phyloP scores from a whole-genome alignment of 1,140 invertebrate genomes.

The Bursaphelenchus mucronatus region DNA sequence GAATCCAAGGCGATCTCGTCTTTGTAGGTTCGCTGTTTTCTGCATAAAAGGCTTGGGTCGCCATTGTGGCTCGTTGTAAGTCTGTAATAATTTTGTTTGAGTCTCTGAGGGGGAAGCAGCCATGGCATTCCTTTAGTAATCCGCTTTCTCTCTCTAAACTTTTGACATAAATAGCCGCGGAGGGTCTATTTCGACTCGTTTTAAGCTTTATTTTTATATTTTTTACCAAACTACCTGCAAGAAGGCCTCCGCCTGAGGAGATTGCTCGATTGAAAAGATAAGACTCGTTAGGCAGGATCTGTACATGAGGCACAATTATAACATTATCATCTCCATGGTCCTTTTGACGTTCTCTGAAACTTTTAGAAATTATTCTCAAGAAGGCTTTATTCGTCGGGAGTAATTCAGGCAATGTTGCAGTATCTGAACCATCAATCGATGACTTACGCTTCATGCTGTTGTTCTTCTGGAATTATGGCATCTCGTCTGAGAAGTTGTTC shows the following conservation, averaged over 20 bases:
- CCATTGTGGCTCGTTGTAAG: conserved; percentile 58
- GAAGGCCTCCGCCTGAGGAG: conserved; percentile 48
- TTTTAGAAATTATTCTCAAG: conserved; percentile 14
- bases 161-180: not conserved
- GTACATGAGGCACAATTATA: conserved; percentile 59
- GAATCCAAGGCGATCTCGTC: conserved; percentile 57
- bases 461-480: conserved; percentile 53
- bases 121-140: not conserved
- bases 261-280: conserved; percentile 58
- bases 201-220: conserved; percentile 5
- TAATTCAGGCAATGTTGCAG: conserved; percentile 24
- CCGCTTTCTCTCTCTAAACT: not conserved
- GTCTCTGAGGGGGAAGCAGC: not conserved
- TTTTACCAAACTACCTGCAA: conserved; percentile 44
- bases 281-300: conserved; percentile 54
- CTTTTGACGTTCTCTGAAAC: conserved; percentile 28
- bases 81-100: conserved; percentile 36
- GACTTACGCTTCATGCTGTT: conserved; percentile 39
- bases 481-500: conserved; percentile 53
- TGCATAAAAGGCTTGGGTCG: conserved; percentile 58
- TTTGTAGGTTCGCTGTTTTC: conserved; percentile 36
- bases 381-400: not conserved
- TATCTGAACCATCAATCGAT: conserved; percentile 1
- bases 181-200: too few relatives aligned
- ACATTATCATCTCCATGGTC: conserved; percentile 46